phyloP scores from a whole-genome alignment of 2,888 invertebrate species.

The Coleophora deauratella region DNA sequence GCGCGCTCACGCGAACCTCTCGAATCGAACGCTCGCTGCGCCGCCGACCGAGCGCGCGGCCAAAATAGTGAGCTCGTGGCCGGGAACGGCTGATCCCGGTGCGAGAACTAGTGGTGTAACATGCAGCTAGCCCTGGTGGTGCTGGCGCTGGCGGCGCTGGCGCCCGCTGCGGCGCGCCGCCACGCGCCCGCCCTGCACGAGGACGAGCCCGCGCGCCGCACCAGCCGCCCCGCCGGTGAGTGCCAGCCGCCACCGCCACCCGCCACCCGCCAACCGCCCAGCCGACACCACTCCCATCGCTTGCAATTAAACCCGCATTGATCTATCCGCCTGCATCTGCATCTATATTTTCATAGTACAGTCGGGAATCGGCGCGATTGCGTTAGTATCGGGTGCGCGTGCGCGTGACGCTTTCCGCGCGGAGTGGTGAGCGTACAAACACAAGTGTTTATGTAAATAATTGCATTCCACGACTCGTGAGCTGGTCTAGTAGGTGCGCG shows the following conservation, averaged over 20 bases:
- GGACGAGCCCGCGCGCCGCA: constrained; percentile 78
- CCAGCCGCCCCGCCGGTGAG: constrained; percentile 80
- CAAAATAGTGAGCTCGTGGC: constrained; percentile 67
- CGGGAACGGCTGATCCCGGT: constrained; percentile 45
- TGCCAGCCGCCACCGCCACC: constrained; percentile 38
- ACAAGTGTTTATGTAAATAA: constrained; percentile 55
- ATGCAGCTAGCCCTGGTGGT: constrained; percentile 41
- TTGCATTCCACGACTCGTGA: constrained; percentile 40
- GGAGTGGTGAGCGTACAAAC: constrained; percentile 18
- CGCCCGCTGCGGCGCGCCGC: constrained; percentile 59
- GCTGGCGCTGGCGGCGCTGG: constrained; percentile 51
- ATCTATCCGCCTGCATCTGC: constrained; percentile 20
- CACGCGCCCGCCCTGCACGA: constrained; percentile 78
- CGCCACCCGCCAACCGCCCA: too few relatives aligned
- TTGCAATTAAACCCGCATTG: constrained; percentile 39
- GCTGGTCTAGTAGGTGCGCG: constrained; percentile 24
- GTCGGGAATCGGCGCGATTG: constrained; percentile 15
- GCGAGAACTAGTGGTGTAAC: constrained; percentile 35
- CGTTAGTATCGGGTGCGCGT: constrained; percentile 5
- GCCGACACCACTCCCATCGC: constrained; percentile 39
- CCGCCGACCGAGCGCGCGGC: constrained; percentile 47
- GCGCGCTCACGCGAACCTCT: constrained; percentile 46
- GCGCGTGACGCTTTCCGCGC: constrained; percentile 9
- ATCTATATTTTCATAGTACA: constrained; percentile 19
- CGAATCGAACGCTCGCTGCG: constrained; percentile 34